Base-by-base conservation (phyloP, 2,113 vertebrate genomes). In the Lates calcarifer region DNA sequence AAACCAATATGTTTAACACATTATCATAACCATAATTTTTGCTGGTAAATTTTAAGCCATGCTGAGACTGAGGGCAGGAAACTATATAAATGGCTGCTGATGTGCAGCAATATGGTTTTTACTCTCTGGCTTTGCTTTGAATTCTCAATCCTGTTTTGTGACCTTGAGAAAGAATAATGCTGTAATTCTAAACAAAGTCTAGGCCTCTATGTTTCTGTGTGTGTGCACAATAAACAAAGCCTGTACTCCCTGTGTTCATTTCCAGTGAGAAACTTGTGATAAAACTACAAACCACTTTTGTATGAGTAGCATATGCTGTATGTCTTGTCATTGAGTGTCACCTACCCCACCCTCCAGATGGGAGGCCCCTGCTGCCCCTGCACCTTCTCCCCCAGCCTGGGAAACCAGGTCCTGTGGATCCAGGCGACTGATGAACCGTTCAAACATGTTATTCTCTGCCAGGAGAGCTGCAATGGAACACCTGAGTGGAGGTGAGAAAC, bases 401-500 rank as follows among this genome's bases (percentile, higher is more conserved):
- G 35, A n/a, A 17, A 33, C n/a, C 29, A 79, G 55, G 33, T 86
- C 74, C 26, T 55, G 51, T 35, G 63, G 82, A 58, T 88, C 79
- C 49, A 86, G 31, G 57, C 77, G 87, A 11, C 41, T 15, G 57
- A 92, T 71, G 51, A 91, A 93, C 1, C 29, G 26, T 37, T 90
- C 86, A 57, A 90, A 90, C 75, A 90, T 56, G 60, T 85, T 75
- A 29, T 82, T 91, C 56, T 94, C 91, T 81, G 73, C 71, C 75
- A 77, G 73, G 5, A 94, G 84, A 14, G 51, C 70, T 56, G 73
- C 83, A 74, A 26, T 87, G 29, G 67, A 79, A 62, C 7, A 37
- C 66, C 93, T 11, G 8, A n/a, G 6, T 13, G 7, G 28, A 33
- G 60, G 11, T 33, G 14, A 57, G 69, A 1, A 56, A 24, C 4